Conservation (phyloP, 2,888 invertebrate genomes). For the Apodemia mormo region DNA sequence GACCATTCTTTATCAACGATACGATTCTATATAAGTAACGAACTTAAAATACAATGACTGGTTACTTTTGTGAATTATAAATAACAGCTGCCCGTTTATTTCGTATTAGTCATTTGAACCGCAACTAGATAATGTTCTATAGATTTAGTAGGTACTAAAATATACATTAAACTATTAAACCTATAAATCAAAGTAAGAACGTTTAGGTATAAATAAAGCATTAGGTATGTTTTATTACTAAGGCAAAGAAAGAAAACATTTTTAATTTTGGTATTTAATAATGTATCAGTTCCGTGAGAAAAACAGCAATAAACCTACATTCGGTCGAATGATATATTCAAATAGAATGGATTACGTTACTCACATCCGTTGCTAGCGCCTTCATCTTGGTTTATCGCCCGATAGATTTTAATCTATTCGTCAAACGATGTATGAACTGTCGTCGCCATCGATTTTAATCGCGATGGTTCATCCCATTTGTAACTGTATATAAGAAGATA, state of each 20-base stretch:
- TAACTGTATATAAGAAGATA: conserved; percentile 41
- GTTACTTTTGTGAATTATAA: conserved; percentile 51
- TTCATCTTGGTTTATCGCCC: conserved; percentile 60
- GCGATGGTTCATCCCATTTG: conserved; percentile 51
- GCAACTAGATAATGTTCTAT: conserved; percentile 12
- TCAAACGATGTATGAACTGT: conserved; percentile 69
- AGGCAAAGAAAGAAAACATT: neutral
- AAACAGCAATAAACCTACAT: conserved; percentile 81
- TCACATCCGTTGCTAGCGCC: conserved; percentile 70
- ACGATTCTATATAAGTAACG: conserved; percentile 50
- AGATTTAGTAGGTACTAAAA: conserved; percentile 4
- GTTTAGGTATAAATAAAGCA: neutral
- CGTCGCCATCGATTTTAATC: conserved; percentile 60
- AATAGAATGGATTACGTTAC: conserved; percentile 76
- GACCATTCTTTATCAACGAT: conserved; percentile 48
- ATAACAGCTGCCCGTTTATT: conserved; percentile 47
- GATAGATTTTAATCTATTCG: conserved; percentile 71
- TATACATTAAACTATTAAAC: neutral
- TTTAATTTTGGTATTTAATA: conserved; percentile 71
- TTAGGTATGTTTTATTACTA: conserved; percentile 7
- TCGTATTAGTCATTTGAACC: conserved; percentile 37
- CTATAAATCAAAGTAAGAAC: neutral
- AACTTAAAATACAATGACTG: conserved; percentile 53
- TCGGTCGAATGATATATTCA: conserved; percentile 77
- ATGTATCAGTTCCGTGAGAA: conserved; percentile 81